Conservation (phyloP, 2,888 invertebrate species). For the Tipula vernalis region DNA sequence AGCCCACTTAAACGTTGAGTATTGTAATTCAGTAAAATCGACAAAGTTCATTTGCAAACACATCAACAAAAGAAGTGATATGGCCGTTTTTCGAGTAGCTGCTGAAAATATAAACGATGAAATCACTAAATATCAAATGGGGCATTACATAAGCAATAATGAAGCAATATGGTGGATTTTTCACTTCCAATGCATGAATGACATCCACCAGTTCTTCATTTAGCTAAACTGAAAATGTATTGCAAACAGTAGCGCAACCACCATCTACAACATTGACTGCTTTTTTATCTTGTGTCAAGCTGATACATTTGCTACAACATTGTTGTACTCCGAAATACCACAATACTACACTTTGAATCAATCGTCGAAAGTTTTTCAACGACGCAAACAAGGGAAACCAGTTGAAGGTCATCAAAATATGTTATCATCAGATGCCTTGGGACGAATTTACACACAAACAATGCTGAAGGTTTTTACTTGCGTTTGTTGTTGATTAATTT, state of each 20-base stretch:
- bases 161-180: background rate
- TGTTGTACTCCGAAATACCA: background rate
- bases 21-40: no score
- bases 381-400: background rate
- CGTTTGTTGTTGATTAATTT: no score
- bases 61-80: conserved; percentile 31
- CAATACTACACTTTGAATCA: background rate
- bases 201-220: background rate
- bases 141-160: conserved; percentile 22
- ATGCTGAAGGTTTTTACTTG: no score
- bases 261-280: background rate
- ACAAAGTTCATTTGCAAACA: no score
- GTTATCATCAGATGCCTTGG: background rate
- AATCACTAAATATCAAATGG: conserved; percentile 16
- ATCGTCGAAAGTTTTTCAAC: background rate
- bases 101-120: conserved; percentile 19
- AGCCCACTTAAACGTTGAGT: conserved; percentile 30
- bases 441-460: background rate
- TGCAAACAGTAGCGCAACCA: background rate
- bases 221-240: background rate
- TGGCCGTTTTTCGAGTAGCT: conserved; percentile 24
- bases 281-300: background rate
- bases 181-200: background rate
- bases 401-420: background rate
- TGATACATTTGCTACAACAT: background rate